A percentile compares a stretch with the other conserved stretches of the same genome.
Conservation (phyloP, 2,888 invertebrate species). For the Andrena dorsata region DNA sequence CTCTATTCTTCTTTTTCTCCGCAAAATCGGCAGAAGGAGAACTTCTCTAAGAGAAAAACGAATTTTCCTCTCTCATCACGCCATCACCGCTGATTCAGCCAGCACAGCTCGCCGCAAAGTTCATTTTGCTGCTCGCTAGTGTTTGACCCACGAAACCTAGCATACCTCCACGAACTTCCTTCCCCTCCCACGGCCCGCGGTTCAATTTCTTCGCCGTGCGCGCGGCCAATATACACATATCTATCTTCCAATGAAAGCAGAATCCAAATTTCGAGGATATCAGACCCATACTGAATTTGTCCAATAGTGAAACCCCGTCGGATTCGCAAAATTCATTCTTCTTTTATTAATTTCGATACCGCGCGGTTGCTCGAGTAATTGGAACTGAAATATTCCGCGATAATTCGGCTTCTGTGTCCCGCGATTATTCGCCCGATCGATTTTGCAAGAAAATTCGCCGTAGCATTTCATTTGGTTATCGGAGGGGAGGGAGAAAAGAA, state of each 20-base stretch:
- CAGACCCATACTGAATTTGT: conserved; percentile 14
- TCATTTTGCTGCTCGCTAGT: conserved; percentile 83
- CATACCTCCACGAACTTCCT: conserved; percentile 58
- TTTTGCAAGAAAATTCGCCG: background rate
- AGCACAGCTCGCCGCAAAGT: conserved; percentile 83
- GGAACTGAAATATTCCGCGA: background rate
- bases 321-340: conserved; percentile 16
- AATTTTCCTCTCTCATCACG: conserved; percentile 77
- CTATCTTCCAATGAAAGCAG: conserved; percentile 24
- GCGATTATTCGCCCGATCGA: background rate
- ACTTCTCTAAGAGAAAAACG: conserved; percentile 66
- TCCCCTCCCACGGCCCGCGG: conserved; percentile 35
- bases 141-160: conserved; percentile 72
- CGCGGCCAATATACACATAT: conserved; percentile 38
- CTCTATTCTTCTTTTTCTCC: conserved; percentile 79
- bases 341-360: background rate
- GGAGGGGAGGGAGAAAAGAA: background rate
- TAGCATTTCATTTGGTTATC: background rate
- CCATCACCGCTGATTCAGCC: conserved; percentile 83
- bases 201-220: conserved; percentile 45
- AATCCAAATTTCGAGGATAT: conserved; percentile 37
- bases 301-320: conserved; percentile 31
- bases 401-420: background rate
- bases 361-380: background rate
- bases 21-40: conserved; percentile 74